A percentile compares a stretch with the other conserved stretches of the same genome.
These are phyloP conservation scores for Scaptomyza polygonia DNA, from an alignment of 2,888 invertebrate genomes.

Conservation along the genomic window DNA sequence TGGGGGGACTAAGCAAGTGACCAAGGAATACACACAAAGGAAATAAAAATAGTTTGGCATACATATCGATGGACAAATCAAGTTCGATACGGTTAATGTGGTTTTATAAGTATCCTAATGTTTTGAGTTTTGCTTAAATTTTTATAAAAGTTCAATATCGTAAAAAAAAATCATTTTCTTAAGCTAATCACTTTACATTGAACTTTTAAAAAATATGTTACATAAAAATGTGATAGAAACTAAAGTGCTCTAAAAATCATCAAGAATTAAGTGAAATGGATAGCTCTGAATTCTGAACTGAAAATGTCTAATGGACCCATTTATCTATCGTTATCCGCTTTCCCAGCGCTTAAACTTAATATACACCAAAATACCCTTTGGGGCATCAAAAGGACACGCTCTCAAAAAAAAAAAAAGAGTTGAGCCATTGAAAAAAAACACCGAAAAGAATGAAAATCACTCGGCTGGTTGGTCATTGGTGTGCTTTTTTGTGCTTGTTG, in stretches of 20 bases:
- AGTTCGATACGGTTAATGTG: background rate
- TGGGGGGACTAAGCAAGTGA: background rate
- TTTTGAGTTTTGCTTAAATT: too few species aligned
- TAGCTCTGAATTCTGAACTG: background rate
- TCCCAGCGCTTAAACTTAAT: conserved; percentile 34
- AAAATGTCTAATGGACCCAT: conserved; percentile 9
- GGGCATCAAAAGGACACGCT: conserved; percentile 60
- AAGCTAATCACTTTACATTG: too few species aligned
- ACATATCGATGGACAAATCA: background rate
- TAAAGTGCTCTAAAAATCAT: conserved; percentile 1
- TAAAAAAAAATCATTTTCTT: too few species aligned
- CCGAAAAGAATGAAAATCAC: conserved; percentile 52
- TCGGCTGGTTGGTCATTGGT: conserved; percentile 64
- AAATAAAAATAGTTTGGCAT: background rate
- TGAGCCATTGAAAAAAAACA: conserved; percentile 52
- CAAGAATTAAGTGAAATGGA: background rate
- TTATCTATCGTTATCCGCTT: conserved; percentile 22
- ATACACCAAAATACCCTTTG: conserved; percentile 66
- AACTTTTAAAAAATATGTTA: background rate
- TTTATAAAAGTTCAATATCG: too few species aligned
- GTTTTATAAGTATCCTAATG: too few species aligned
- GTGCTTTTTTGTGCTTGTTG: conserved; percentile 14
- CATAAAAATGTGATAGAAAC: background rate
- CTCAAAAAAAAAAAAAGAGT: conserved; percentile 53
- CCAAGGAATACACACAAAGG: conserved; percentile 32